Evolutionary conservation across 2,113 vertebrate species (phyloP), one percentile per base, ranked within the genome.

Genomic region (Pelvicachromis taeniatus): DNA sequence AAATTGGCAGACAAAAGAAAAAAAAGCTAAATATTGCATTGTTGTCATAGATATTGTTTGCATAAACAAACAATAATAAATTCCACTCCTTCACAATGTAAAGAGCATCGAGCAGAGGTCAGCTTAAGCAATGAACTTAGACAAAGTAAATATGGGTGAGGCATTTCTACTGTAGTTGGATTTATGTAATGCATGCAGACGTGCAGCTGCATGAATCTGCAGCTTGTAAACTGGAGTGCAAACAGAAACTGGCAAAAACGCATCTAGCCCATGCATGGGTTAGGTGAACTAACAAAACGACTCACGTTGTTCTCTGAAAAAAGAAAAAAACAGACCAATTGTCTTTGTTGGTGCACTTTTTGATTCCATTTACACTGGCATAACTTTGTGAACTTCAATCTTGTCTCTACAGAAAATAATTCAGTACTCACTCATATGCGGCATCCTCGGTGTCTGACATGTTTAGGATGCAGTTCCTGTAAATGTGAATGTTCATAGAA

Each of bases 381-480:
- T 81, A 21, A 35, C 4, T 77, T 65, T 80, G 7, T 31, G 1
- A 59, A 17, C 4, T 9, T 82, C n/a, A 2, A 6, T 52, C 0
- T 55, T 9, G 11, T 21, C 2, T 61, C 8, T 33, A 7, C 35
- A 53, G 31, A 55, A 52, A 63, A 6, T 1, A 65, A 23, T 12
- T 4, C 78, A 55, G n/a, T 84, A 98, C 98, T 99, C 95, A 99
- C 98, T 97, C 97, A 19, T 93, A 91, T 17, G 96, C 92, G 1
- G 85, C 91, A 13, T 97, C 97, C 85, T 98, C 97, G 0, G 93
- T 87, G 88, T 98, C 97, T 0, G 97, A 99, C 98, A 99, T 99
- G 90, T 91, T 95, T 78, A 56, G 17, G 50, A 82, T 9, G 81
- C 83, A 81, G 81, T 77, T 83, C 89, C 94, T 95, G 87, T 19